These are phyloP conservation scores for Nothoprocta pentlandii DNA, from an alignment of 2,113 vertebrate species.

Conservation along the genomic window DNA sequence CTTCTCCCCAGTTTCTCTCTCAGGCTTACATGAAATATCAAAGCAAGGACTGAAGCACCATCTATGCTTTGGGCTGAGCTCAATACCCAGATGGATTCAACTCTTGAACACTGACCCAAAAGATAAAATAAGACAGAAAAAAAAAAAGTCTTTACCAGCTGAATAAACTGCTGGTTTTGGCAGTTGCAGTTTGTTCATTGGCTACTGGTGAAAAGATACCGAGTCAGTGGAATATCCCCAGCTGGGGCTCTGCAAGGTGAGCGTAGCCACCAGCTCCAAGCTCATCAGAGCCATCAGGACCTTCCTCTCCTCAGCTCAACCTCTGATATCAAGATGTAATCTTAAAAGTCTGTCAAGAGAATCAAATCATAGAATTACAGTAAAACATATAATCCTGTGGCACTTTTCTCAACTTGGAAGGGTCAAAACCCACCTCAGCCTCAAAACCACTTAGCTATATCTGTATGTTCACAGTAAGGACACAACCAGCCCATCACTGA, in stretches of 20 bases:
- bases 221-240: neutral
- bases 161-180: neutral
- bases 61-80: neutral
- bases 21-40: neutral
- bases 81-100: neutral
- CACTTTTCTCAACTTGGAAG: neutral
- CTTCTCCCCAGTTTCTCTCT: neutral
- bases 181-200: neutral
- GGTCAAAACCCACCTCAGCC: neutral
- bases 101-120: neutral
- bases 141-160: neutral
- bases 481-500: neutral
- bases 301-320: neutral
- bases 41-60: neutral
- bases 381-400: neutral
- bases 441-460: neutral
- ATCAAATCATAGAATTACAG: neutral
- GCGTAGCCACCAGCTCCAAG: neutral
- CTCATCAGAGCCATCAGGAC: neutral
- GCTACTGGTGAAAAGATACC: neutral
- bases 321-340: neutral
- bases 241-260: neutral
- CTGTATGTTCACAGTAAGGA: neutral
- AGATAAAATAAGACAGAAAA: neutral
- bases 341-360: neutral